phyloP scores from a whole-genome alignment of 2,888 invertebrate genomes.

The Rhagonycha lutea region DNA sequence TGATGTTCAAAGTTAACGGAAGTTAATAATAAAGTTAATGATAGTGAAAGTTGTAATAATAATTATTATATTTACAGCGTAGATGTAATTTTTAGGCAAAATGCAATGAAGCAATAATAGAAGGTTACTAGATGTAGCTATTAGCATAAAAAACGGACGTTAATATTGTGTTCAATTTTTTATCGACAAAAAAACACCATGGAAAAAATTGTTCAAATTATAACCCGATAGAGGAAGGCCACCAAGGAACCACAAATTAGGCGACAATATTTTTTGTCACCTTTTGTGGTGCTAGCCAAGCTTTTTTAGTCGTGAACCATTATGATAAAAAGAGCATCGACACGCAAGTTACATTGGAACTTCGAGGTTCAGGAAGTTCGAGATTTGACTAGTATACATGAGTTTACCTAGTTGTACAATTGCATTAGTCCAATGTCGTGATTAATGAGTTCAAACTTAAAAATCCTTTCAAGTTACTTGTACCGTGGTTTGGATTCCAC shows the following conservation, averaged over 20 bases:
- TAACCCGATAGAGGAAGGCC: background rate
- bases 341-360: background rate
- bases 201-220: background rate
- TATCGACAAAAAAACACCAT: background rate
- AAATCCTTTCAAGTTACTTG: too few relatives aligned
- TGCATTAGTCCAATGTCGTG: too few relatives aligned
- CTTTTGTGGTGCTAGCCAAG: background rate
- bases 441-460: too few relatives aligned
- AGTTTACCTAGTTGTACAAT: too few relatives aligned
- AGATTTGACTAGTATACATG: background rate
- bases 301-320: background rate
- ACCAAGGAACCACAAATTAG: background rate
- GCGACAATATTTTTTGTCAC: background rate
- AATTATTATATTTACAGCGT: slow-evolving; percentile 13
- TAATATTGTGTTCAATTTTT: background rate
- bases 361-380: background rate
- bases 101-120: background rate
- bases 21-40: slow-evolving; percentile 35
- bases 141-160: background rate
- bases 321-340: background rate
- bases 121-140: background rate
- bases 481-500: too few relatives aligned
- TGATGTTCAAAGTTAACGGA: slow-evolving; percentile 30
- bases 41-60: slow-evolving; percentile 32
- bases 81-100: background rate